Evolutionary conservation across 2,888 invertebrate species (phyloP), one percentile per base, ranked within the genome.

Genomic region (Epinotia nisella): DNA sequence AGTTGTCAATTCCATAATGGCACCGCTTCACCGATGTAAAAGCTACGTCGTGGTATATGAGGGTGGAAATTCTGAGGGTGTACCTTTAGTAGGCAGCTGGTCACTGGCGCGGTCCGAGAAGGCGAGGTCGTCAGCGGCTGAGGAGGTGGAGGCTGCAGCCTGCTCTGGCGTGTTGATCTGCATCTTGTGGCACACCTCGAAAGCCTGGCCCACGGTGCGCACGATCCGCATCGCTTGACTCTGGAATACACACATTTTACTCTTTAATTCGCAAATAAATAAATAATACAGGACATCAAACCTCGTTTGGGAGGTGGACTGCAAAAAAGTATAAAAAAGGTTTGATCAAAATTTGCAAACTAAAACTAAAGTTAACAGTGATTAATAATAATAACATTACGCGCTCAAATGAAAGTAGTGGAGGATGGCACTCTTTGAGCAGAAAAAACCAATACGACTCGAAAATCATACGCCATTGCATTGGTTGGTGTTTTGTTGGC

Each of bases 141-240:
- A 90, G 0, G 92, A 91, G 0, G 92, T 90, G 21, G 91, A 91
- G 0, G 91, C 85, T 0, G 82, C 90, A 0, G 89, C 88, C 58
- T 91, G 86, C 2, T 87, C 90, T 0, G 92, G 89, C 3, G 91
- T 85, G 81, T 95, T 96, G 83, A 95, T 94, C 84, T 97, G 96
- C 92, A 98, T 95, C 94, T 99, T 98, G 95, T 99, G 99, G 95
- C 99, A 99, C 89, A 99, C 99, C 94, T 99, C 99, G 93, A 99
- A 99, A 51, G 99, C 99, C 94, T 99, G 99, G 61, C 99, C 99
- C 79, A 99, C 98, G 9, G 99, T 99, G 83, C 99, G 96, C 75
- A 99, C 99, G 81, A 99, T 98, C 81, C 98, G 96, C 98, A 99
- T 99, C 45, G 99, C 99, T 95, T 99, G 99, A 91, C 97, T 98